A percentile compares a stretch with the other conserved stretches of the same genome.
These are phyloP conservation scores for Nymphalis polychloros DNA, from an alignment of 2,888 invertebrate species.

Conservation along the genomic window DNA sequence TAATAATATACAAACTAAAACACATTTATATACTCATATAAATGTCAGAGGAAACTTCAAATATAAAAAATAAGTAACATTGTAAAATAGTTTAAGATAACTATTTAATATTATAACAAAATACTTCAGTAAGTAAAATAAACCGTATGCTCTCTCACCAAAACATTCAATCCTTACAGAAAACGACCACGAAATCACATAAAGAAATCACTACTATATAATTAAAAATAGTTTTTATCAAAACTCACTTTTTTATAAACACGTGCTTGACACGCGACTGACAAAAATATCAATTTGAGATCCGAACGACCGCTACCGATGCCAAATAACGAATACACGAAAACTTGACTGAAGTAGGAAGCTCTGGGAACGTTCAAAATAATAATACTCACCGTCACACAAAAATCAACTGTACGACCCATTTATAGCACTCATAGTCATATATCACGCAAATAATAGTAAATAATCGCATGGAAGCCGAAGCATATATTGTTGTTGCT, in stretches of 20 bases:
- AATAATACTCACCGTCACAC: constrained; percentile 48
- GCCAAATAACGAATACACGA: constrained; percentile 48
- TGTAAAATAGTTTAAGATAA: not conserved
- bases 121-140: not conserved
- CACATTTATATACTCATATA: no score
- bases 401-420: constrained; percentile 47
- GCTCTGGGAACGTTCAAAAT: constrained; percentile 59
- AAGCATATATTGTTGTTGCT: constrained; percentile 53
- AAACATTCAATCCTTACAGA: not conserved
- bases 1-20: no score
- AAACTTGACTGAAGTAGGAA: constrained; percentile 47
- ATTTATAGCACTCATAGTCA: constrained; percentile 26
- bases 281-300: constrained; percentile 19
- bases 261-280: constrained; percentile 35
- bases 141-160: not conserved
- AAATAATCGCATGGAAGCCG: constrained; percentile 56
- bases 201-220: not conserved
- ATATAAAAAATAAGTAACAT: not conserved
- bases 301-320: constrained; percentile 25
- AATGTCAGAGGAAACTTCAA: not conserved
- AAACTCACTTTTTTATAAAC: constrained; percentile 39
- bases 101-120: not conserved
- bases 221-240: not conserved
- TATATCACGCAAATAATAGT: constrained; percentile 39
- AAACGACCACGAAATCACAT: constrained; percentile 3